Percentiles rank a stretch among this genome's conserved stretches.
phyloP scores from a whole-genome alignment of 2,113 vertebrate species.

The Rana temporaria region DNA sequence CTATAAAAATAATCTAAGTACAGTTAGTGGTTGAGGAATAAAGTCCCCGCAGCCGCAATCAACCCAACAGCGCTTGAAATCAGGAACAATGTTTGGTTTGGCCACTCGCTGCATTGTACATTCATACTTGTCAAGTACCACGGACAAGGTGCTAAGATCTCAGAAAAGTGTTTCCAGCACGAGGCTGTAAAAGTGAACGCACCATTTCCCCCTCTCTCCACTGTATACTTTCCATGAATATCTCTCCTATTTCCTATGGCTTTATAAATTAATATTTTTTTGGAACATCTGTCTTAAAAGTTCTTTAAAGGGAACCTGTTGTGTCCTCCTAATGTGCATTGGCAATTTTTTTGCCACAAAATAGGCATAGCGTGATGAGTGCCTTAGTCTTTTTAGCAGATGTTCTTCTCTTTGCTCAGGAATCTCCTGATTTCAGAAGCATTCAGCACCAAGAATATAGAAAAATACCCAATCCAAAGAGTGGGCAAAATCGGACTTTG shows the following conservation, averaged over 20 bases:
- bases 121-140: slow-evolving; percentile 21
- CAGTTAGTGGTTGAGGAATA: slow-evolving; percentile 21
- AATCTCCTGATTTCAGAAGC: no score
- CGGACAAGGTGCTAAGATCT: slow-evolving; percentile 44
- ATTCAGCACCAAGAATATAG: no score
- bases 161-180: slow-evolving; percentile 35
- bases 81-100: slow-evolving; percentile 25
- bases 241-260: neutral
- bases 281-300: no score
- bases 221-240: slow-evolving; percentile 18
- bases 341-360: no score
- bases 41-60: slow-evolving; percentile 24
- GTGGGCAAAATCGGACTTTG: no score
- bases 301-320: no score
- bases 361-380: no score
- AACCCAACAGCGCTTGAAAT: neutral
- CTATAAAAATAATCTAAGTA: slow-evolving; percentile 6
- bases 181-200: slow-evolving; percentile 27
- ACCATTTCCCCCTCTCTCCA: neutral
- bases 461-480: no score
- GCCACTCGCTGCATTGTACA: neutral
- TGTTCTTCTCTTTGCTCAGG: no score
- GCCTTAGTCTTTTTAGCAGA: no score
- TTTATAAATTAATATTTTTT: no score
- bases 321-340: no score